Percentiles rank a stretch among this genome's conserved stretches.
phyloP scores from a whole-genome alignment of 2,888 invertebrate species.

The Ptychoptera albimana region DNA sequence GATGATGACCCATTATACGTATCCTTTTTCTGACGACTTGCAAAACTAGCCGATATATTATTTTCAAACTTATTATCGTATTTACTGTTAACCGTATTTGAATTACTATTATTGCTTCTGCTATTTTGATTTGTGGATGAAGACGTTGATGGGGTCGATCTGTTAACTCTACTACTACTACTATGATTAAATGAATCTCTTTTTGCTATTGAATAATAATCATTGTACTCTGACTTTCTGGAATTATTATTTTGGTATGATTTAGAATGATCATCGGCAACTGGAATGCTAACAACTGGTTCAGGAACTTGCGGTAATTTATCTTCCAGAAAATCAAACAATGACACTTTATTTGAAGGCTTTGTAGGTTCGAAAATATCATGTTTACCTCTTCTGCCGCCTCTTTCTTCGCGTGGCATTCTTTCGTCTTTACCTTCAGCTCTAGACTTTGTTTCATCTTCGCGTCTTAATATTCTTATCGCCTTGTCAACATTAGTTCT shows the following conservation, averaged over 20 bases:
- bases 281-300: slow-evolving; percentile 3
- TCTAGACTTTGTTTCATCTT: slow-evolving; percentile 31
- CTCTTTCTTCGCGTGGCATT: slow-evolving; percentile 8
- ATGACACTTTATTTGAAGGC: slow-evolving; percentile 62
- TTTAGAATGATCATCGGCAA: too few species aligned
- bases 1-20: background rate
- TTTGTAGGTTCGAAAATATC: slow-evolving; percentile 45
- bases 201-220: background rate
- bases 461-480: slow-evolving; percentile 46
- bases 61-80: slow-evolving; percentile 23
- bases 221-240: background rate
- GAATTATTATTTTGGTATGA: too few species aligned
- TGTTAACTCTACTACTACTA: too few species aligned
- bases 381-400: slow-evolving; percentile 26
- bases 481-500: slow-evolving; percentile 60
- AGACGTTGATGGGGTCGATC: slow-evolving; percentile 4
- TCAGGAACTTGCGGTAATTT: slow-evolving; percentile 35
- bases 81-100: slow-evolving; percentile 5
- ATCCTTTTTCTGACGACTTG: slow-evolving; percentile 11
- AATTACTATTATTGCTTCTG: slow-evolving; percentile 4
- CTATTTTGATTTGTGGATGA: slow-evolving; percentile 2
- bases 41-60: slow-evolving; percentile 29
- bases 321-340: slow-evolving; percentile 70
- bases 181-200: background rate
- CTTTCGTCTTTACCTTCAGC: slow-evolving; percentile 10